These are phyloP conservation scores for Pseudotriccus pelzelni DNA, from an alignment of 2,797 vertebrate genomes.

Conservation along the genomic window DNA sequence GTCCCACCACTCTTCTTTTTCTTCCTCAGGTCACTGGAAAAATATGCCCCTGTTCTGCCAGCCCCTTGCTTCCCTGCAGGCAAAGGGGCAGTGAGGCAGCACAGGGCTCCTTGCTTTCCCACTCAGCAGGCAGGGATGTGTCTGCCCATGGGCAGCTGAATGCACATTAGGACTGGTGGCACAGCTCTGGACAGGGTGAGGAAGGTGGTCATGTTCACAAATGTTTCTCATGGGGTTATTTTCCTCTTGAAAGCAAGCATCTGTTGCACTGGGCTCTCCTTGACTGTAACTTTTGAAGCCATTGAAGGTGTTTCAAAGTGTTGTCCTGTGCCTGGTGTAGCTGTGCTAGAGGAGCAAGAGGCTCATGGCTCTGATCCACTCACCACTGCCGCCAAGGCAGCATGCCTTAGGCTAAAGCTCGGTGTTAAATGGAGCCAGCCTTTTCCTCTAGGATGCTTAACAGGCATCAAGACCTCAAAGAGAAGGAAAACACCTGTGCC, in stretches of 20 bases:
- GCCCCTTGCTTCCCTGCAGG: not conserved
- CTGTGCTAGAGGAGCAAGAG: not conserved
- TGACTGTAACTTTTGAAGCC: not conserved
- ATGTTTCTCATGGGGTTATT: not conserved
- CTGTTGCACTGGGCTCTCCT: accelerated
- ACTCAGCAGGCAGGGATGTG: too few species aligned
- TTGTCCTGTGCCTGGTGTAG: not conserved
- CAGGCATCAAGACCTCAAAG: not conserved
- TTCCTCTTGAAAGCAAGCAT: not conserved
- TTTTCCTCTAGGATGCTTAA: not conserved
- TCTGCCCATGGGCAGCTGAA: not conserved
- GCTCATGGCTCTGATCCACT: accelerated
- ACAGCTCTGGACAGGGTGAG: not conserved
- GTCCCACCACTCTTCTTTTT: not conserved
- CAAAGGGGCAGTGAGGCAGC: not conserved
- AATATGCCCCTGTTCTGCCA: not conserved
- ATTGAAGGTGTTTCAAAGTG: not conserved
- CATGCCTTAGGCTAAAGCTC: not conserved
- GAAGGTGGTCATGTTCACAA: not conserved
- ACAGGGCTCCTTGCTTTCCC: not conserved
- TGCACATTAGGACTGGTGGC: accelerated
- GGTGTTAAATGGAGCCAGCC: not conserved
- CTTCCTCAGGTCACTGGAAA: not conserved
- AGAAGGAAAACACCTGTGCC: not conserved
- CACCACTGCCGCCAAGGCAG: not conserved